Evolutionary conservation across 1,140 invertebrate species (phyloP).

Genomic region (Chionoecetes opilio): DNA sequence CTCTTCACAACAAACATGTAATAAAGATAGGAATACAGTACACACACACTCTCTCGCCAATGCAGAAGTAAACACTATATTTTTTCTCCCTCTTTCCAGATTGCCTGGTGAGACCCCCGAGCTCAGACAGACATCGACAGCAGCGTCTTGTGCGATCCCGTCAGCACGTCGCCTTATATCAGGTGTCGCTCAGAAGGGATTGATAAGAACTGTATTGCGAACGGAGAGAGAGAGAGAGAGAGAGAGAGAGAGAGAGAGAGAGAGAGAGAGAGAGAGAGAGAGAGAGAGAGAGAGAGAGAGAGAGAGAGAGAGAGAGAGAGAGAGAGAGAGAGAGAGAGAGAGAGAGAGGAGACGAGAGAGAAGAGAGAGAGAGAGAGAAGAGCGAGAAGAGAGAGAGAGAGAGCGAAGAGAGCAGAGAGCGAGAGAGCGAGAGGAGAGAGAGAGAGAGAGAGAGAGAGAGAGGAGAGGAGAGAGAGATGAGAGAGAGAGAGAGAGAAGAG

Average conservation of each 20-base stretch:
- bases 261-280: not conserved
- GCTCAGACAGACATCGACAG: not conserved
- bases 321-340: no score
- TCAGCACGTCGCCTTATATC: not conserved
- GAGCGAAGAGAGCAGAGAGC: no score
- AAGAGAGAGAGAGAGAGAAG: no score
- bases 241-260: not conserved
- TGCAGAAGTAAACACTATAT: not conserved
- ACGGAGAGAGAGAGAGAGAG: not conserved
- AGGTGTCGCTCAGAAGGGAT: not conserved
- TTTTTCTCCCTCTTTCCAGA: not conserved
- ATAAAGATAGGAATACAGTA: no score
- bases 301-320: not conserved
- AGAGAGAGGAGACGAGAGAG: no score
- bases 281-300: not conserved
- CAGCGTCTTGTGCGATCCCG: not conserved
- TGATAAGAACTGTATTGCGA: not conserved
- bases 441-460: not conserved
- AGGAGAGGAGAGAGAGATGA: not conserved
- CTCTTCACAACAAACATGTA: no score
- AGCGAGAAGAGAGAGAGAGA: no score
- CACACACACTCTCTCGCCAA: not conserved
- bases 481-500: not conserved
- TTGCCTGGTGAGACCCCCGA: not conserved
- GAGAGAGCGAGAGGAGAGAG: no score